phyloP scores from a whole-genome alignment of 2,113 vertebrate species.

The Bolborhynchus lineola region DNA sequence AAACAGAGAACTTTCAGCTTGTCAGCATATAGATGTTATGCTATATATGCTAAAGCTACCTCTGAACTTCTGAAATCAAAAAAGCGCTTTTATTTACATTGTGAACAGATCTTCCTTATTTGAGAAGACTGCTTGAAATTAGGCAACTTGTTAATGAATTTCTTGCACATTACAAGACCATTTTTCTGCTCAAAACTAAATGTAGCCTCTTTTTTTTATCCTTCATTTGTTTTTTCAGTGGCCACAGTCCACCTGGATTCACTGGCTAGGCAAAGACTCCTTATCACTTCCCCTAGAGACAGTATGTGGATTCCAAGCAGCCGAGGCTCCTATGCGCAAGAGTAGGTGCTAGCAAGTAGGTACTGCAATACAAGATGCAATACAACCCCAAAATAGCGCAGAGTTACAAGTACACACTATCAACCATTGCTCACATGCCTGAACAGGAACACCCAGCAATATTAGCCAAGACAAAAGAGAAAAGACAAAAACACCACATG shows the following conservation, averaged over 20 bases:
- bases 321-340: neutral
- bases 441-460: neutral
- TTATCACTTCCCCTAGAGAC: neutral
- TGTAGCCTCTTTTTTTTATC: neutral
- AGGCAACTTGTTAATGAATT: neutral
- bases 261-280: neutral
- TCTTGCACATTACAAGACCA: neutral
- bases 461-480: neutral
- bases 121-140: neutral
- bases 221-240: neutral
- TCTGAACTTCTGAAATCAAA: slow-evolving; percentile 12
- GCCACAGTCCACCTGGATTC: neutral
- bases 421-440: fast-evolving
- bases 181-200: neutral
- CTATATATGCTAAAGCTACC: slow-evolving; percentile 10
- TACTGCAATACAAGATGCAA: neutral
- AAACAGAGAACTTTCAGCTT: slow-evolving; percentile 58
- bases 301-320: neutral
- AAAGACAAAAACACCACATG: neutral
- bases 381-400: neutral
- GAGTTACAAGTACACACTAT: fast-evolving
- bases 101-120: neutral
- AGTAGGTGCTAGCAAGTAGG: neutral
- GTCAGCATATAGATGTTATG: slow-evolving; percentile 66
- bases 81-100: neutral